Evolutionary conservation across 1,140 invertebrate genomes (phyloP), one percentile per base, ranked within the genome.

Genomic region (Chironomus tepperi): DNA sequence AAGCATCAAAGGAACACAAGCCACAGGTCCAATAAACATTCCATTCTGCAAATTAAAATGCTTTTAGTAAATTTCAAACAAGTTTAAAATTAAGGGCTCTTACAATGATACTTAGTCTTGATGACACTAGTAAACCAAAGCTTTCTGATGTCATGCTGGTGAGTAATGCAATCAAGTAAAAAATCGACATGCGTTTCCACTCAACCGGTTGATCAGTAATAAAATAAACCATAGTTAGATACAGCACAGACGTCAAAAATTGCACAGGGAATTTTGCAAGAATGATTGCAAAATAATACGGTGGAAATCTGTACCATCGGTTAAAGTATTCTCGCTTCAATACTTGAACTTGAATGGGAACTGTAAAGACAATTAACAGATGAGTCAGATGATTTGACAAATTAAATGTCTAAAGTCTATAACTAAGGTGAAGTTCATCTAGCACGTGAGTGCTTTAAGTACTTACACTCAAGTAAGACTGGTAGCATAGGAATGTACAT

Each of bases 241-340:
- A 98, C 1, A 94, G 85, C 2, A 91, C 78, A 2, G 90, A 89
- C 77, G 93, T 87, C 65, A 93, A 77, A 42, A 95, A 82, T 84
- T 94, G 88, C 0, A 83, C 79, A 6, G 91, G 91, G 34, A 92
- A 84, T 24, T 87, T 87, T 0, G 94, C 88, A 73, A 94, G 80
- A 0, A 93, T 91, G 77, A 94, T 87, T 0, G 96, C 95, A 9
- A 91, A 86, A 81, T 94, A 97, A 80, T 98, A 98, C 0, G 95
- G 90, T 79, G 92, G 92, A 15, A 97, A 81, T 24, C 90, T 89
- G 82, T 97, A 98, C 95, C 95, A 98, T 77, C 92, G 89, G 81
- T 98, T 98, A 78, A 97, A 92, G 79, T 97, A 91, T 83, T 98
- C 96, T 74, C 95, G 84, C 77, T 94, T 93, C 76, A 98, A 84